Percentiles rank a stretch among this genome's conserved stretches.
phyloP scores from a whole-genome alignment of 1,140 invertebrate species.

The Drosophila cardini region DNA sequence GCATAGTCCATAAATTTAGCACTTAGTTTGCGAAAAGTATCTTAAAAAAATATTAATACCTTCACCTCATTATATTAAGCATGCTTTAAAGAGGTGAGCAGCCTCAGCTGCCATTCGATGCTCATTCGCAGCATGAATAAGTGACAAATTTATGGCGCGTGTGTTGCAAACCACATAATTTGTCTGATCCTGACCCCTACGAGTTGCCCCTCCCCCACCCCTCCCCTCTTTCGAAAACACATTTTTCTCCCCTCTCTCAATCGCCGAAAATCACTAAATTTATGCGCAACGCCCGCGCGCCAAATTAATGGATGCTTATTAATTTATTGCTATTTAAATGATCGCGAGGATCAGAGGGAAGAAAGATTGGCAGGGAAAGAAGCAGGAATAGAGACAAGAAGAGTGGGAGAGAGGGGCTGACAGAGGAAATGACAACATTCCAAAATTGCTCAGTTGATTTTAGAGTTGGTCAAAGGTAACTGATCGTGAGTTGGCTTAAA shows the following conservation, averaged over 20 bases:
- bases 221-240: too few relatives aligned
- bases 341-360: conserved; percentile 61
- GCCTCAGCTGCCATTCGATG: conserved; percentile 24
- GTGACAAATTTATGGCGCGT: conserved; percentile 83
- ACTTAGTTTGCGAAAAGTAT: conserved; percentile 17
- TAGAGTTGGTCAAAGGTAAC: conserved; percentile 15
- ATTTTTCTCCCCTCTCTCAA: background rate
- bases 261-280: conserved; percentile 67
- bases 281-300: conserved; percentile 77
- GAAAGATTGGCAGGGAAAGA: background rate
- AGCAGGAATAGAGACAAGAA: background rate
- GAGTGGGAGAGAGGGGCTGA: background rate
- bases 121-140: conserved; percentile 51
- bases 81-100: conserved; percentile 28
- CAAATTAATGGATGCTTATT: conserved; percentile 83
- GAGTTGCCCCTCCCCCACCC: conserved; percentile 1
- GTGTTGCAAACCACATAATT: conserved; percentile 81
- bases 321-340: conserved; percentile 83
- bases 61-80: conserved; percentile 47
- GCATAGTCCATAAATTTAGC: conserved; percentile 15
- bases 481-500: background rate
- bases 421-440: conserved; percentile 38
- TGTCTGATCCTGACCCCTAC: conserved; percentile 69
- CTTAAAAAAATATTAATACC: conserved; percentile 28
- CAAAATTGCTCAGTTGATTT: conserved; percentile 29